Percentiles rank a stretch among this genome's conserved stretches.
These are phyloP conservation scores for Sakesphorus luctuosus DNA, from an alignment of 2,113 vertebrate species.

Conservation along the genomic window DNA sequence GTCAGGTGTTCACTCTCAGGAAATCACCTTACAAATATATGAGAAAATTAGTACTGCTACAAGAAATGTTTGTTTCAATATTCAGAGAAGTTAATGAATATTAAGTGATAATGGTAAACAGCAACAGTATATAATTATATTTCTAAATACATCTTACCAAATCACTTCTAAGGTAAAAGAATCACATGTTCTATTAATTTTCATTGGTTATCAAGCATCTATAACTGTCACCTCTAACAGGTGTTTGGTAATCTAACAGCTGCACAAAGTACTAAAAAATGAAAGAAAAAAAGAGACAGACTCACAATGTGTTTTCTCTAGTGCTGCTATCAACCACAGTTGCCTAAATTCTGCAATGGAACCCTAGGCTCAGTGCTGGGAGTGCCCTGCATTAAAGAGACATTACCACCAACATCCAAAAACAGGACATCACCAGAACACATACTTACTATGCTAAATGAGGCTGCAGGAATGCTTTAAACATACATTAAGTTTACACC, in stretches of 20 bases:
- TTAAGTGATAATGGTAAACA: conserved; percentile 57
- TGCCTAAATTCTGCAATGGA: background rate
- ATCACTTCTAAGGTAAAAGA: conserved; percentile 48
- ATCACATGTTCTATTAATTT: conserved; percentile 62
- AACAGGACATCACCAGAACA: background rate
- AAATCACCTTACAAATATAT: conserved; percentile 32
- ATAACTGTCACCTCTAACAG: conserved; percentile 62
- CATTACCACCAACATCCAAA: background rate
- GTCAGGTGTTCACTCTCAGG: conserved; percentile 23
- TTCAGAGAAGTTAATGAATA: conserved; percentile 52
- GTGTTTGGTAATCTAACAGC: conserved; percentile 69
- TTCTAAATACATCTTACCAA: conserved; percentile 57
- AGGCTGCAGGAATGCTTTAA: background rate
- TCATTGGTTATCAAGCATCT: conserved; percentile 59
- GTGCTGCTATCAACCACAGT: background rate
- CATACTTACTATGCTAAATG: background rate
- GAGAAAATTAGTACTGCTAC: conserved; percentile 22
- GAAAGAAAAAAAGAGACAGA: background rate
- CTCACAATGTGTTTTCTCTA: background rate
- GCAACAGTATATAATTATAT: conserved; percentile 57
- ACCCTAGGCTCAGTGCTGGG: background rate
- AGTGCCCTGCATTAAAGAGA: background rate
- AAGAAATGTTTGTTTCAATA: conserved; percentile 50
- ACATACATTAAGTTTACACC: background rate
- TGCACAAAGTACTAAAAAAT: conserved; percentile 34